These are phyloP conservation scores for Pandemis corylana DNA, from an alignment of 2,888 invertebrate genomes.

Conservation along the genomic window DNA sequence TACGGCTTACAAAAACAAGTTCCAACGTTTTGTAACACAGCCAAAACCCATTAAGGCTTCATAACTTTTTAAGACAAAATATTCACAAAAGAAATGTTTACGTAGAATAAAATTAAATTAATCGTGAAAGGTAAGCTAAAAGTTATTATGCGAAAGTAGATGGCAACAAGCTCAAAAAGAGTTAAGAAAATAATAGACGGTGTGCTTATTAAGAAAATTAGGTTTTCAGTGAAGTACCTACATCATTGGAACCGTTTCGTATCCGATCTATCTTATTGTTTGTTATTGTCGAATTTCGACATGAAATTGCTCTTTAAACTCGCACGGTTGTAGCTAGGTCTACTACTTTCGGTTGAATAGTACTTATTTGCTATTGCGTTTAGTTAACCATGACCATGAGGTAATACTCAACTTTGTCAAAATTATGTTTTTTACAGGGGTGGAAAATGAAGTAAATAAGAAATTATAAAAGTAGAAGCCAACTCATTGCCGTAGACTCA, in stretches of 20 bases:
- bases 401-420: too few relatives aligned
- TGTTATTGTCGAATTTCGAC: too few relatives aligned
- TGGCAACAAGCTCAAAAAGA: neutral
- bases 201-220: neutral
- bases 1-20: conserved; percentile 26
- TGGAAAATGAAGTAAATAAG: too few relatives aligned
- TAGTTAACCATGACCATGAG: too few relatives aligned
- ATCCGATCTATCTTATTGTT: too few relatives aligned
- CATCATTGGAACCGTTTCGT: too few relatives aligned
- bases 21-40: conserved; percentile 41
- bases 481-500: neutral
- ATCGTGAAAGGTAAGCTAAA: conserved; percentile 22
- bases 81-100: conserved; percentile 32
- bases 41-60: conserved; percentile 37
- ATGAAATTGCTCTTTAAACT: too few relatives aligned
- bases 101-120: conserved; percentile 29
- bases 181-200: neutral
- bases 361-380: too few relatives aligned
- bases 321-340: too few relatives aligned
- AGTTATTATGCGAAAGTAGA: conserved; percentile 33
- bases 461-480: neutral
- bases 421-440: too few relatives aligned
- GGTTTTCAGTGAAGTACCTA: too few relatives aligned
- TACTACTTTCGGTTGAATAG: too few relatives aligned
- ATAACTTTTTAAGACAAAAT: conserved; percentile 34